phyloP scores from a whole-genome alignment of 2,113 vertebrate genomes.

The Lagopus muta region DNA sequence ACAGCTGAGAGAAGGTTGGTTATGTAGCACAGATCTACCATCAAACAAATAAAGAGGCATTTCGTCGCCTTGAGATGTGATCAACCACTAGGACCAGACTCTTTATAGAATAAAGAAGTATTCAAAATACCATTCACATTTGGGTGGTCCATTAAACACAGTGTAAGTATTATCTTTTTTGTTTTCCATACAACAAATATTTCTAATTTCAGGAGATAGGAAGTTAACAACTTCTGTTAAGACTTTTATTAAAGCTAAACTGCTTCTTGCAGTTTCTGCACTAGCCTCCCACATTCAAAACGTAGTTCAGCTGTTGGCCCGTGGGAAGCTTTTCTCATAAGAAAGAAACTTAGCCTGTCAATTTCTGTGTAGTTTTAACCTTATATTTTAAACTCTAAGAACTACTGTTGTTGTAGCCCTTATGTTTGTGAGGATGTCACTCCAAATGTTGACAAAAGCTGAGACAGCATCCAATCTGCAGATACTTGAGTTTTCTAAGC shows the following conservation, averaged over 20 bases:
- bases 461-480: not conserved
- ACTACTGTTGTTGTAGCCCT: not conserved
- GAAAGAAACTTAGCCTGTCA: not conserved
- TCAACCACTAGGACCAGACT: not conserved
- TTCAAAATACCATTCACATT: not conserved
- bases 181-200: conserved; percentile 4
- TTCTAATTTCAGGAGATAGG: conserved; percentile 32
- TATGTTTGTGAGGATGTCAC: not conserved
- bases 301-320: conserved; percentile 25
- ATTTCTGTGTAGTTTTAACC: not conserved
- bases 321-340: conserved; percentile 44
- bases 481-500: not conserved
- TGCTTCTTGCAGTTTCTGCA: conserved; percentile 5
- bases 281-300: conserved; percentile 46
- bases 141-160: conserved; percentile 12
- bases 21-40: not conserved
- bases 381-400: not conserved
- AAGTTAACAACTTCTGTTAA: conserved; percentile 4
- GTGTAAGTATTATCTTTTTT: not conserved
- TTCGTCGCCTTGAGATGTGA: not conserved
- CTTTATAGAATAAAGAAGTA: not conserved
- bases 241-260: conserved; percentile 36
- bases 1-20: not conserved
- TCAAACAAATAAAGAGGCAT: not conserved
- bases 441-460: not conserved